Conservation (phyloP, 2,888 invertebrate species). For the Imbricaverruca yamaguchii region DNA sequence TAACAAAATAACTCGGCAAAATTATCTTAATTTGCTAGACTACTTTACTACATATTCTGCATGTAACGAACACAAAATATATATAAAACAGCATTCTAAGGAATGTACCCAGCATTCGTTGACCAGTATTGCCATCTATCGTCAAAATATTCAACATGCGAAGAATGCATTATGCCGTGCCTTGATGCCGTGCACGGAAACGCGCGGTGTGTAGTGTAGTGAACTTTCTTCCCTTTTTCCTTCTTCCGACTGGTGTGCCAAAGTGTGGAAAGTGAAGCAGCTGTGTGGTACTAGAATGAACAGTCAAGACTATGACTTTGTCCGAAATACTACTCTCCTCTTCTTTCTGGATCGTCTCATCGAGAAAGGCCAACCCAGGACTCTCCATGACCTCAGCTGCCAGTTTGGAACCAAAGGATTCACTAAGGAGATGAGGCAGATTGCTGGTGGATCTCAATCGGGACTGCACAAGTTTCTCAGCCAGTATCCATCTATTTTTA, state of each 20-base stretch:
- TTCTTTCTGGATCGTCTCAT: conserved; percentile 97
- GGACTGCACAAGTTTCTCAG: conserved; percentile 93
- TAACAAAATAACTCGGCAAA: too few relatives aligned
- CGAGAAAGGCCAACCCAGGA: conserved; percentile 92
- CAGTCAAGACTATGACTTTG: conserved; percentile 87
- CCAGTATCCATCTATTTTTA: conserved; percentile 93
- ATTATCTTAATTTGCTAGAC: too few relatives aligned
- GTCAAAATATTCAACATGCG: background rate
- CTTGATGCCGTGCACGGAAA: background rate
- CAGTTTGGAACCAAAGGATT: conserved; percentile 99
- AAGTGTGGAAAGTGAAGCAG: background rate
- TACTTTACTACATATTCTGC: too few relatives aligned
- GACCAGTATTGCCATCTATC: conserved; percentile 3
- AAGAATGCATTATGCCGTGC: conserved; percentile 1
- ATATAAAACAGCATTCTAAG: too few relatives aligned
- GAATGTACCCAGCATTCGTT: background rate
- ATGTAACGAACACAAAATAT: too few relatives aligned
- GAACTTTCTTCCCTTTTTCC: background rate
- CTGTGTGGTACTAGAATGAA: conserved; percentile 54
- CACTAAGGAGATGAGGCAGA: conserved; percentile 91
- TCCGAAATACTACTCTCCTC: conserved; percentile 88
- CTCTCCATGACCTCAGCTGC: conserved; percentile 94
- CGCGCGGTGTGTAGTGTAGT: background rate
- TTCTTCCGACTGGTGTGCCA: conserved; percentile 10
- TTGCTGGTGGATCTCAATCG: conserved; percentile 79